These are phyloP conservation scores for Microcebus murinus DNA, from an alignment of 2,113 vertebrate genomes.

Conservation along the genomic window DNA sequence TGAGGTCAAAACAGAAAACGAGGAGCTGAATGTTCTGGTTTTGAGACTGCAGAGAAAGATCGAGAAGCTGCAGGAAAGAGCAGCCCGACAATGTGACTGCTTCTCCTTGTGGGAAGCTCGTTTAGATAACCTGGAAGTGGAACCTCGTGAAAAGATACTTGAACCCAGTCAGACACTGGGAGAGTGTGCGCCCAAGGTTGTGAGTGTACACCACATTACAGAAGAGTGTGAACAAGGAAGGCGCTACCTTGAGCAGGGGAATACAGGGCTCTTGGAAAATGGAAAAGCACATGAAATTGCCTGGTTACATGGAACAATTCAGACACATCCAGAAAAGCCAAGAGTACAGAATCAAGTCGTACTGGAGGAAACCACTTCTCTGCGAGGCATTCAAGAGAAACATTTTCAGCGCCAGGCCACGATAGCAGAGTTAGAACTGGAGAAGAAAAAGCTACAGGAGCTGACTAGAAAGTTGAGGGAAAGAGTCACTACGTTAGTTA, in stretches of 20 bases:
- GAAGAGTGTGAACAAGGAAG: slow-evolving; percentile 82
- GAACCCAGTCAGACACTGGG: slow-evolving; percentile 80
- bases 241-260: slow-evolving; percentile 72
- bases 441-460: slow-evolving; percentile 71
- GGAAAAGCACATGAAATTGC: slow-evolving; percentile 74
- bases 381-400: neutral
- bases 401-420: accelerated
- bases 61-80: slow-evolving; percentile 79
- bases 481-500: slow-evolving; percentile 52
- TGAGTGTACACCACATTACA: slow-evolving; percentile 55
- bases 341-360: slow-evolving; percentile 44
- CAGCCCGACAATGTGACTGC: slow-evolving; percentile 72
- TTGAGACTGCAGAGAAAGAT: slow-evolving; percentile 84
- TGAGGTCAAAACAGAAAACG: slow-evolving; percentile 70
- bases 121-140: slow-evolving; percentile 82
- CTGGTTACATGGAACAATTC: neutral
- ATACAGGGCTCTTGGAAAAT: slow-evolving; percentile 68
- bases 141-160: slow-evolving; percentile 73
- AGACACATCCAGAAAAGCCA: neutral
- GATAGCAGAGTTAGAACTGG: neutral
- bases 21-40: slow-evolving; percentile 83
- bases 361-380: slow-evolving; percentile 56
- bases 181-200: slow-evolving; percentile 49
- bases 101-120: slow-evolving; percentile 69
- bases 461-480: slow-evolving; percentile 69